Evolutionary conservation across 2,797 vertebrate genomes (phyloP), one percentile per base, ranked within the genome.

Genomic region (Eulemur rubriventer): DNA sequence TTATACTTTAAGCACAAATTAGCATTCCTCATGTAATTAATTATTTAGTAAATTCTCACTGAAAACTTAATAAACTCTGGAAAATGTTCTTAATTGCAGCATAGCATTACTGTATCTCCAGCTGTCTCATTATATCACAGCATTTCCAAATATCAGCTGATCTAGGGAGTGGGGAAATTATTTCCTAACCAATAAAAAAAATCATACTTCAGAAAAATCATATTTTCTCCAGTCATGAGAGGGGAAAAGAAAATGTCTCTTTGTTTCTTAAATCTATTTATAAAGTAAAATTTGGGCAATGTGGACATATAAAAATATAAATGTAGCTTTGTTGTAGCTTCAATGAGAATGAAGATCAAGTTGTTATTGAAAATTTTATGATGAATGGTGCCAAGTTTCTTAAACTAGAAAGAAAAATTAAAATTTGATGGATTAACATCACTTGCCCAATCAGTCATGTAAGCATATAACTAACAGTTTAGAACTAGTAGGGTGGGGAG

Each of bases 41-140:
- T 96, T 92, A 95, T 82, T 94, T 95, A 92, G 69, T 91, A 75
- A 79, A 86, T 75, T 92, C 82, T 92, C 67, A 88, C 72, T 81
- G 75, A 85, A 96, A 97, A 96, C 72, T 72, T 95, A 95, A 89
- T 93, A 95, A 96, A 92, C 82, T 89, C 70, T 97, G 55, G 84
- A 86, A 96, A 92, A 90, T 96, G 55, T 86, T 94, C 83, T 85
- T 94, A 85, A 65, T 63, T 91, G 41, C 35, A 91, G 33, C 69
- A 76, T 50, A 38, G 17, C 57, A 70, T 73, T 93, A 65, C 70
- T 30, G 6, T 61, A 43, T 24, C 26, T 88, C 59, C 89, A 96
- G 72, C 93, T 85, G 73, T 70, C 43, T 76, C 43, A 30, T 73
- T 76, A 24, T 48, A 48, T 59, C 20, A 7, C 33, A 93, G 83